Evolutionary conservation across 1,140 invertebrate genomes (phyloP).

Genomic region (Drosophila nannoptera): DNA sequence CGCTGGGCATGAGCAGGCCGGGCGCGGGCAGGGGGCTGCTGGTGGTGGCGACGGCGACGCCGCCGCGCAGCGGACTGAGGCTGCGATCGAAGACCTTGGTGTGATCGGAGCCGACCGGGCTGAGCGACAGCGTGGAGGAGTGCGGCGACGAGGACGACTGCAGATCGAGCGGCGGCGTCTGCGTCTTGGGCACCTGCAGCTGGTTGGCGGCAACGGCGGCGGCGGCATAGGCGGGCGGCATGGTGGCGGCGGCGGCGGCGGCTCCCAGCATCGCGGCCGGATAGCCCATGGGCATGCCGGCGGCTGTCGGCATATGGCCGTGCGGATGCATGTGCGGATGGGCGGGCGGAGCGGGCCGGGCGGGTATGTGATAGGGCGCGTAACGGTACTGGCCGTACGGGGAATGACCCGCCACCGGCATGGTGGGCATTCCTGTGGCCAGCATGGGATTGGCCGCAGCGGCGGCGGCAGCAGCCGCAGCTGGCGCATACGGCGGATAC

Average conservation of each 20-base stretch:
- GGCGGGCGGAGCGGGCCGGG: conserved; percentile 66
- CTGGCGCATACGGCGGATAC: conserved; percentile 80
- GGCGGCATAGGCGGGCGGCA: conserved; percentile 51
- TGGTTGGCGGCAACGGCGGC: conserved; percentile 43
- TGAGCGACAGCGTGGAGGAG: conserved; percentile 75
- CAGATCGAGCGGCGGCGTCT: conserved; percentile 74
- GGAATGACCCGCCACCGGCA: conserved; percentile 79
- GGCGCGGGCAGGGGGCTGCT: conserved; percentile 58
- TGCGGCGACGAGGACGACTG: conserved; percentile 78
- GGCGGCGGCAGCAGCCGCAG: conserved; percentile 48
- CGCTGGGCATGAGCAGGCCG: conserved; percentile 63
- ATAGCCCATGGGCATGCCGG: conserved; percentile 41
- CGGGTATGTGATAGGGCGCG: conserved; percentile 79
- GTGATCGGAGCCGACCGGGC: conserved; percentile 76
- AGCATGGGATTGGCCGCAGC: conserved; percentile 77
- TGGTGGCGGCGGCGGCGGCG: conserved; percentile 56
- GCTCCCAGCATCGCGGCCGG: conserved; percentile 52
- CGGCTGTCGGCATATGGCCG: conserved; percentile 47
- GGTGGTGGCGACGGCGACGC: conserved; percentile 36
- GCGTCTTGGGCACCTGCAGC: conserved; percentile 60
- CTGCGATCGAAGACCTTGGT: conserved; percentile 72
- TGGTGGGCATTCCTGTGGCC: conserved; percentile 80
- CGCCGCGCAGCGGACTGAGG: conserved; percentile 45
- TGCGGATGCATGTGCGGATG: conserved; percentile 75
- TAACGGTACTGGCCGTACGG: conserved; percentile 79